Base-by-base conservation (phyloP, 1,140 invertebrate genomes). In the Diachasmimorpha longicaudata region DNA sequence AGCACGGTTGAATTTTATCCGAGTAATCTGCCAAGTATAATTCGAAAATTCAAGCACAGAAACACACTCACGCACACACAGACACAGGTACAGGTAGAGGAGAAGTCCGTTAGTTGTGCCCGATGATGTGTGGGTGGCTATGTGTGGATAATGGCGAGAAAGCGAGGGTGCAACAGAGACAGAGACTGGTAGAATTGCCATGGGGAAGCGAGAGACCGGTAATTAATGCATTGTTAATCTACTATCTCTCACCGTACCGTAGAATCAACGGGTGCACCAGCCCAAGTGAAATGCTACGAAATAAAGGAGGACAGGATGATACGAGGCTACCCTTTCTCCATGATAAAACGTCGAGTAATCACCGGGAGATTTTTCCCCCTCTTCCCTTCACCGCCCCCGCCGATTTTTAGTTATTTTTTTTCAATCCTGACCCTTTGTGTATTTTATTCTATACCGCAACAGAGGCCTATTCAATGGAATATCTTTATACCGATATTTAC, bases 201-300 rank as follows among this genome's bases (percentile, higher is more conserved):
- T 68, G 36, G 69, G 76, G 77, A 63, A 63, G 58, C 58, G 76
- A 78, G 68, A 67, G 52, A 39, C 31, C 75, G 75, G 66, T 86
- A 87, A 85, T 86, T 85, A 87, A 87, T 85, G 84, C 84, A 81
- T 82, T 81, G 82, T 84, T 84, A 85, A 86, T 86, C 79, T 78
- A 81, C 79, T 85, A 82, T 83, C 77, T 80, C 70, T 78, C 78
- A 80, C 79, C 71, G 70, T 52, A 72, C 75, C 58, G 77, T 63
- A 37, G 63, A 48, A 66, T 44, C 71, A 74, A 74, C 36, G 58
- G 44, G 44, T 11, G 21, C 31, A 23, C n/a, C 46, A 23, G 23
- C 19, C 58, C 21, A 77, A 67, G 69, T 70, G 55, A 78, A 77
- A 70, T 42, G 46, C 52, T 42, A 21, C 13, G 78, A 69, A 74